Conservation (phyloP, 2,888 invertebrate genomes). For the Pristionchus maxplancki region DNA sequence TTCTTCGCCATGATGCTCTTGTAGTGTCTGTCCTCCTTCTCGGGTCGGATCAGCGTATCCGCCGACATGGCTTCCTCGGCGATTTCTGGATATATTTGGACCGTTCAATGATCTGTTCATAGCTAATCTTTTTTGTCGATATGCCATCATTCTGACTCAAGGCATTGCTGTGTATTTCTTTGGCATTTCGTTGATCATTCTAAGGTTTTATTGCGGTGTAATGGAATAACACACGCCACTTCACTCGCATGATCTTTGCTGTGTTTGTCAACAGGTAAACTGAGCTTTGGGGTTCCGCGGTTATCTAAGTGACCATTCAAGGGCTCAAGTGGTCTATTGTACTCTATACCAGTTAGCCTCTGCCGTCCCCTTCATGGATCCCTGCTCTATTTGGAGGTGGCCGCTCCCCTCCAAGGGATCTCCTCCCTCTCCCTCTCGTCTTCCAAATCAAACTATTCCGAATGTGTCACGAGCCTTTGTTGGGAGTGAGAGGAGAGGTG, state of each 20-base stretch:
- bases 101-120: too few relatives aligned
- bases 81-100: constrained; percentile 61
- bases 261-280: background rate
- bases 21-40: constrained; percentile 61
- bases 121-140: too few relatives aligned
- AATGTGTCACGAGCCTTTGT: constrained; percentile 51
- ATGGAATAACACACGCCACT: too few relatives aligned
- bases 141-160: too few relatives aligned
- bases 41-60: constrained; percentile 56
- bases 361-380: background rate
- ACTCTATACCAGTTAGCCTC: constrained; percentile 28
- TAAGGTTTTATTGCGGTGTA: too few relatives aligned
- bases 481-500: background rate
- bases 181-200: too few relatives aligned
- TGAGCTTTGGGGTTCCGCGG: background rate
- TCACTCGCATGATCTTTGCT: too few relatives aligned
- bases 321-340: background rate
- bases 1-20: constrained; percentile 63
- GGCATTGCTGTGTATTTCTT: too few relatives aligned
- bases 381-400: constrained; percentile 32
- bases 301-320: background rate
- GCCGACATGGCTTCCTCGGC: constrained; percentile 68
- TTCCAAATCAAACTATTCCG: constrained; percentile 50
- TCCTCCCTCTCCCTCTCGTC: constrained; percentile 4
- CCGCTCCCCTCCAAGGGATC: constrained; percentile 32